phyloP scores from a whole-genome alignment of 2,113 vertebrate species.

The Micronycteris hirsuta region DNA sequence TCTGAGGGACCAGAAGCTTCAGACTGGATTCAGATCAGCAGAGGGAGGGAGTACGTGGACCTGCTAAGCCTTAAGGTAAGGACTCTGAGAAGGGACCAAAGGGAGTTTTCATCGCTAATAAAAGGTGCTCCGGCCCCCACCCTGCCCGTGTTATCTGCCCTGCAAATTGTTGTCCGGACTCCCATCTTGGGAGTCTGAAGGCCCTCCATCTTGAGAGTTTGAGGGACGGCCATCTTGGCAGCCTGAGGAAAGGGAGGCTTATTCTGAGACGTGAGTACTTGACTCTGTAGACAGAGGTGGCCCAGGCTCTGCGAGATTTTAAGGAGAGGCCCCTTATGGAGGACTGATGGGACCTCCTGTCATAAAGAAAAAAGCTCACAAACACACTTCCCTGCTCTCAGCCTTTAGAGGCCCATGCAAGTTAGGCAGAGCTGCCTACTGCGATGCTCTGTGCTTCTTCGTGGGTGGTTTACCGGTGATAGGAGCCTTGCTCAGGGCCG shows the following conservation, averaged over 20 bases:
- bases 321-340: neutral
- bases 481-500: neutral
- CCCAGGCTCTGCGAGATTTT: neutral
- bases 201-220: neutral
- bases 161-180: too few species aligned
- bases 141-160: neutral
- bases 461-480: neutral
- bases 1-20: neutral
- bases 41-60: neutral
- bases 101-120: neutral
- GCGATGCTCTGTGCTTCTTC: neutral
- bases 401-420: neutral
- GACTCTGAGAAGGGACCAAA: neutral
- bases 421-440: neutral
- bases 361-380: neutral
- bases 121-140: neutral
- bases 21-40: accelerated
- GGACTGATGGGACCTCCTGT: neutral
- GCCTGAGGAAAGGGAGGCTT: neutral
- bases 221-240: neutral
- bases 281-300: neutral
- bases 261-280: accelerated
- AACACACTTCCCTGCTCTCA: accelerated
- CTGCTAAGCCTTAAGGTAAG: neutral
- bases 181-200: neutral